Percentiles rank a stretch among this genome's conserved stretches.
These are phyloP conservation scores for Umimayanthus chanpuru DNA, from an alignment of 92 coral and sea anemone genomes.

Conservation along the genomic window DNA sequence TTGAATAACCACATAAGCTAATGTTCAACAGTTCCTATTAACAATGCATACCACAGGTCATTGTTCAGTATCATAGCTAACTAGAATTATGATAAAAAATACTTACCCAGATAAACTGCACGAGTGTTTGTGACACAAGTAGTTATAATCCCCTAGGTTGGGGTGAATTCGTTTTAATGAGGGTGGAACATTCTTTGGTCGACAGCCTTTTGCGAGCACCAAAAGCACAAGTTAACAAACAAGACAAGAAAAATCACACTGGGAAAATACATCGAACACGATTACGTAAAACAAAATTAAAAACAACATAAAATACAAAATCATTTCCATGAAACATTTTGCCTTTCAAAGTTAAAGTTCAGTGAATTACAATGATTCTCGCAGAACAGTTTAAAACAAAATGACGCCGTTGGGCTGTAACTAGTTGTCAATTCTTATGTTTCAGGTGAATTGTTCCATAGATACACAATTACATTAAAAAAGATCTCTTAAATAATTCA, in stretches of 20 bases:
- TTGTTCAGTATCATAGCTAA: too few species aligned
- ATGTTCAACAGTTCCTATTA: too few species aligned
- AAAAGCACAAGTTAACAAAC: background rate
- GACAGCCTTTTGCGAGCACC: background rate
- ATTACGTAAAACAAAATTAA: background rate
- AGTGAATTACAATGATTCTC: conserved; percentile 3
- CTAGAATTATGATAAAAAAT: too few species aligned
- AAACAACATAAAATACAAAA: background rate
- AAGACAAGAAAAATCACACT: background rate
- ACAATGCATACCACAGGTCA: too few species aligned
- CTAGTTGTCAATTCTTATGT: conserved; percentile 26
- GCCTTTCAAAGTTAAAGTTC: conserved; percentile 25
- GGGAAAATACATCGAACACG: background rate
- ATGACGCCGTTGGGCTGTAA: background rate
- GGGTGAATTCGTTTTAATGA: background rate
- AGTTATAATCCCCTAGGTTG: background rate
- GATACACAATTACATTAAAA: conserved; percentile 33
- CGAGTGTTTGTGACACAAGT: too few species aligned
- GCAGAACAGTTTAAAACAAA: conserved; percentile 1
- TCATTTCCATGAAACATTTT: conserved; percentile 29
- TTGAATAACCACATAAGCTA: too few species aligned
- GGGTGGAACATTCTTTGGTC: background rate
- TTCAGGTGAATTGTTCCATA: conserved; percentile 43
- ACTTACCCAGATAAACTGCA: too few species aligned
- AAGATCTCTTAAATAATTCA: background rate